Percentiles rank a stretch among this genome's conserved stretches.
Conservation (phyloP, 1,140 invertebrate genomes). For the Mya arenaria region DNA sequence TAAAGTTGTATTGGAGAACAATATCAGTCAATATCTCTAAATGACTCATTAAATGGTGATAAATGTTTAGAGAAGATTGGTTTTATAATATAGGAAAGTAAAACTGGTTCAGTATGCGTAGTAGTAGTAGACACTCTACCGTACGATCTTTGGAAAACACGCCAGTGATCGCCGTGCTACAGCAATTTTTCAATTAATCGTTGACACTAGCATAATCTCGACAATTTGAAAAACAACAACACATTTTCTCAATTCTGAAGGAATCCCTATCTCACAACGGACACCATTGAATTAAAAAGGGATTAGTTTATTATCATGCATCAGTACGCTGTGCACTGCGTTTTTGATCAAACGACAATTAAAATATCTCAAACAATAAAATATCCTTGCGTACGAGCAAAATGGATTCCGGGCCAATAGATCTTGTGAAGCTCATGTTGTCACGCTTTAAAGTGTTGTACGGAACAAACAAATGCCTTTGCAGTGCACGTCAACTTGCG, state of each 20-base stretch:
- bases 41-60: no score
- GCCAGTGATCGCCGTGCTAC: neutral
- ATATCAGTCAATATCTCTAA: no score
- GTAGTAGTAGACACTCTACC: neutral
- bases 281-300: conserved; percentile 1
- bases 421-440: conserved; percentile 27
- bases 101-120: neutral
- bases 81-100: no score
- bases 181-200: neutral
- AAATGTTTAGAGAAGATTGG: no score
- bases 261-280: neutral
- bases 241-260: conserved; percentile 31
- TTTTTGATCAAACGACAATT: conserved; percentile 16
- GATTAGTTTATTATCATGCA: neutral
- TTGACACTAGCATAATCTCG: conserved; percentile 4
- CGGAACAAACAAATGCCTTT: neutral
- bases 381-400: conserved; percentile 28
- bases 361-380: neutral
- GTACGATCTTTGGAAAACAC: neutral
- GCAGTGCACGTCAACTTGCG: neutral
- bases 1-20: no score
- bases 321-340: neutral
- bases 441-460: neutral
- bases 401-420: conserved; percentile 20
- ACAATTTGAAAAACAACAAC: conserved; percentile 7